phyloP scores from a whole-genome alignment of 2,888 invertebrate species.

The Eulithis prunata region DNA sequence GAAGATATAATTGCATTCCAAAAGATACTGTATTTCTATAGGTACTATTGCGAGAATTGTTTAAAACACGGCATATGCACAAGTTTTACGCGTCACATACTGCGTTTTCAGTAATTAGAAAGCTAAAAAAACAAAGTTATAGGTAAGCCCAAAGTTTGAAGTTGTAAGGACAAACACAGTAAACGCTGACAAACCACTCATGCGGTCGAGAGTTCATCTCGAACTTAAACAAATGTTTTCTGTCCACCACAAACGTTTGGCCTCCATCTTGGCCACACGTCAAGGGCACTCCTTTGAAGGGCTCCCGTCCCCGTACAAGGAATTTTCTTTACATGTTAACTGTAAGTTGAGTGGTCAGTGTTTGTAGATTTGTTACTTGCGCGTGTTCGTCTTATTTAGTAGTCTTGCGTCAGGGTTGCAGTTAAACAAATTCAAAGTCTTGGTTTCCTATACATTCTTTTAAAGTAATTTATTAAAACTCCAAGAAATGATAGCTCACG shows the following conservation, averaged over 20 bases:
- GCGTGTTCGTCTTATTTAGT: conserved; percentile 22
- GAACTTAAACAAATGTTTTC: conserved; percentile 60
- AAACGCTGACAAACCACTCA: conserved; percentile 47
- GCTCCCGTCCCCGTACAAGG: conserved; percentile 41
- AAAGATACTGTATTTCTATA: not conserved
- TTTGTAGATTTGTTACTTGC: conserved; percentile 39
- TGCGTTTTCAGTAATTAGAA: not conserved
- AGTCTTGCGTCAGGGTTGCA: not conserved
- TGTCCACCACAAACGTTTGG: conserved; percentile 56
- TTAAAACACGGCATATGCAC: no score
- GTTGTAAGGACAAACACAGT: conserved; percentile 31
- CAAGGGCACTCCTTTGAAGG: conserved; percentile 52
- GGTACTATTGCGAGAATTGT: no score
- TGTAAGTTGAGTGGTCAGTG: conserved; percentile 51
- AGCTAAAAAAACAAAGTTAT: not conserved
- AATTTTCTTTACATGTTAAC: conserved; percentile 62
- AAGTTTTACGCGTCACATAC: no score
- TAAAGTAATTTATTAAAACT: no score
- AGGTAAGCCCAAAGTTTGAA: conserved; percentile 11
- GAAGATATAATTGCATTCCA: not conserved
- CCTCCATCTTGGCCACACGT: conserved; percentile 46
- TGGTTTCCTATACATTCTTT: no score
- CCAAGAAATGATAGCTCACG: no score
- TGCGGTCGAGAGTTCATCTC: conserved; percentile 60
- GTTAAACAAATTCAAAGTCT: no score